These are phyloP conservation scores for Aix galericulata DNA, from an alignment of 2,113 vertebrate species.

Conservation along the genomic window DNA sequence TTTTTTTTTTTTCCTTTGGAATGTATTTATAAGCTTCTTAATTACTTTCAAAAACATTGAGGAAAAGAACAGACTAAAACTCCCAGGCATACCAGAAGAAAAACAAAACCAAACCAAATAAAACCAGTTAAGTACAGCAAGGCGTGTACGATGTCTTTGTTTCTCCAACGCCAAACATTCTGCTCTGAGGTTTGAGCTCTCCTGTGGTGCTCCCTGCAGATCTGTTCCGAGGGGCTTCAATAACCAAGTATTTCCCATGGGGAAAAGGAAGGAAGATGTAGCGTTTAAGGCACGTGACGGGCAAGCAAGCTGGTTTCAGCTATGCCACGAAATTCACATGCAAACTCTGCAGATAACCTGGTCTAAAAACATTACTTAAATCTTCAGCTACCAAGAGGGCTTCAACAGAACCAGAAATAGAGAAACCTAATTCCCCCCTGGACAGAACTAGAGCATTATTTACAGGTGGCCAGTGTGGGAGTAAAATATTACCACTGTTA, in stretches of 20 bases:
- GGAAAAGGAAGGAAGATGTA: not conserved
- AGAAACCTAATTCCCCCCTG: not conserved
- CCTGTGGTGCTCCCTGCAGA: not conserved
- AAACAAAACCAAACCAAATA: not conserved
- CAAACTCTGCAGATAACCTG: not conserved
- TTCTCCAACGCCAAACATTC: constrained; percentile 12
- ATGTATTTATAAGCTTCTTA: not conserved
- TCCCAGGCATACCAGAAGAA: not conserved
- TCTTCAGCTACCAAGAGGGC: not conserved
- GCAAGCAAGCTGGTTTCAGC: not conserved
- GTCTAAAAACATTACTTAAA: not conserved
- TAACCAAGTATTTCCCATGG: not conserved
- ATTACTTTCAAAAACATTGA: not conserved
- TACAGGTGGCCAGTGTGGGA: not conserved
- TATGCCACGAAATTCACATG: not conserved
- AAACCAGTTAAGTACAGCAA: not conserved
- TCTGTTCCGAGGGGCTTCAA: not conserved
- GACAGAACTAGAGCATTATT: not conserved
- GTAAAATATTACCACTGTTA: not conserved
- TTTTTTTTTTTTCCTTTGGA: not conserved
- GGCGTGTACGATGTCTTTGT: not conserved
- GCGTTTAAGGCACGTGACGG: not conserved
- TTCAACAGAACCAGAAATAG: not conserved
- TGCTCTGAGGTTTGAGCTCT: not conserved
- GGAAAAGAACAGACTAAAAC: not conserved